phyloP scores from a whole-genome alignment of 2,113 vertebrate species.

The Corvus cornix region DNA sequence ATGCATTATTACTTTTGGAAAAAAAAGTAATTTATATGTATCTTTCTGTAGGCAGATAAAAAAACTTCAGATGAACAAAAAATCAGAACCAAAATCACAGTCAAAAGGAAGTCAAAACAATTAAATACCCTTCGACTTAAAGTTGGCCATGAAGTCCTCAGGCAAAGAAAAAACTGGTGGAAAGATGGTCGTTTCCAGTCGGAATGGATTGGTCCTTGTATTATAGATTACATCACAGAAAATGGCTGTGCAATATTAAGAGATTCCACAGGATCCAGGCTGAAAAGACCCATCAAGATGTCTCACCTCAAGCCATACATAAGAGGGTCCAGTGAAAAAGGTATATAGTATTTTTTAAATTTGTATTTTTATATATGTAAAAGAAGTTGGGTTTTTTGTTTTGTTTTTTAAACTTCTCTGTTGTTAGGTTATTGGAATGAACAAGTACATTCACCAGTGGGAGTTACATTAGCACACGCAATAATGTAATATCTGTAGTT shows the following conservation, averaged over 20 bases:
- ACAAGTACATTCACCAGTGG: not conserved
- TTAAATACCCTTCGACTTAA: constrained; percentile 69
- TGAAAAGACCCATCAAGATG: constrained; percentile 78
- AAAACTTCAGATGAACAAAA: constrained; percentile 23
- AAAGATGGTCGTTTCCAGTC: constrained; percentile 76
- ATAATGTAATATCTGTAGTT: not conserved
- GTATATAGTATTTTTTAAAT: not conserved
- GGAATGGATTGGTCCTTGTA: constrained; percentile 74
- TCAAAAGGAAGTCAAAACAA: constrained; percentile 70
- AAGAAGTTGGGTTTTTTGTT: not conserved
- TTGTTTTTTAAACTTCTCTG: not conserved
- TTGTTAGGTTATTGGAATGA: not conserved
- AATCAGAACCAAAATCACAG: constrained; percentile 42
- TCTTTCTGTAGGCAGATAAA: constrained; percentile 42
- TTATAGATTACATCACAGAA: constrained; percentile 77
- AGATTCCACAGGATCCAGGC: constrained; percentile 61
- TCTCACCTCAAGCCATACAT: constrained; percentile 74
- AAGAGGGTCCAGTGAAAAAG: constrained; percentile 61
- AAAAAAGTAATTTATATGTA: not conserved
- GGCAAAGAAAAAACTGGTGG: constrained; percentile 77
- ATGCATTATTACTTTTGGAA: not conserved
- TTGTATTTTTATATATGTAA: not conserved
- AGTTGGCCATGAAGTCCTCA: constrained; percentile 77
- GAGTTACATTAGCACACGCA: not conserved
- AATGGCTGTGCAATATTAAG: constrained; percentile 72